Evolutionary conservation across 2,113 vertebrate species (phyloP).

Genomic region (Irena cyanogastra): DNA sequence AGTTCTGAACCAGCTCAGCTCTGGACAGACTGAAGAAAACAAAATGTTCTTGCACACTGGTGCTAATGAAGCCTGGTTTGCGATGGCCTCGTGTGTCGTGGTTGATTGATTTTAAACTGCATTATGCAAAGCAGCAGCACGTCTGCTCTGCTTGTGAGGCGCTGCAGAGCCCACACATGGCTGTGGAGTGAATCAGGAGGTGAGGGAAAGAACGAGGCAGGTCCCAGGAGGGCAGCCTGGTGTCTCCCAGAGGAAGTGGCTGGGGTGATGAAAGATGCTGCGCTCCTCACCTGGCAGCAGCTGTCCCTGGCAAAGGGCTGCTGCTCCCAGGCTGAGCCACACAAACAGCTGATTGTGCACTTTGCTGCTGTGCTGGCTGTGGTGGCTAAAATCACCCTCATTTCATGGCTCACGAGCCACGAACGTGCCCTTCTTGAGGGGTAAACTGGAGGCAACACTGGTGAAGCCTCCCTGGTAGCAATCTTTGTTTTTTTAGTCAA

Average conservation of each 20-base stretch:
- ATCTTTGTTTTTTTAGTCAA: background rate
- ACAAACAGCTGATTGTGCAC: background rate
- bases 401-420: background rate
- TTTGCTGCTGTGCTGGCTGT: accelerated
- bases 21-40: constrained; percentile 6
- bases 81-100: background rate
- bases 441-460: background rate
- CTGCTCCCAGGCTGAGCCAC: background rate
- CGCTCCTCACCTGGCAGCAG: accelerated
- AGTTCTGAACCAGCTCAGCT: constrained; percentile 6
- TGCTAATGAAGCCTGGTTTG: background rate
- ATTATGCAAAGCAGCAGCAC: background rate
- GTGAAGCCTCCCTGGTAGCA: background rate
- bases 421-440: background rate
- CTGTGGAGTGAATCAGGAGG: background rate
- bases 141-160: background rate
- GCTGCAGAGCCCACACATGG: background rate
- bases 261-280: background rate
- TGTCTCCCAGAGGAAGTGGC: background rate
- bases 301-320: background rate
- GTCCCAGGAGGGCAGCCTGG: accelerated
- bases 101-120: background rate
- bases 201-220: background rate
- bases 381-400: background rate
- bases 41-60: background rate